Evolutionary conservation across 2,113 vertebrate species (phyloP), one percentile per base, ranked within the genome.

Genomic region (Ceyx margarethae): DNA sequence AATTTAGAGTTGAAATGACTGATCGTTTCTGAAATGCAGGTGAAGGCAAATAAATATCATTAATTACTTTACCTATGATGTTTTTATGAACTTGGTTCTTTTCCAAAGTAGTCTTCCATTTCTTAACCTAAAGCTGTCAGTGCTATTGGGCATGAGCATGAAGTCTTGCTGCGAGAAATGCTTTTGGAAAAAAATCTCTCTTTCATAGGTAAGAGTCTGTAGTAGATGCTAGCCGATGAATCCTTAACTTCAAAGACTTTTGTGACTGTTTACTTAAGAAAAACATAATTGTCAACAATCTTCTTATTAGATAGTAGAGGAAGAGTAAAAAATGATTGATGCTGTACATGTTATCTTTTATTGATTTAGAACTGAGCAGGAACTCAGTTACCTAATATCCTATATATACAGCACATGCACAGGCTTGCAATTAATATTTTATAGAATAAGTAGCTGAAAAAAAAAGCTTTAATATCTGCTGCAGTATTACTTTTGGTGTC

Each of bases 61-160:
- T 1, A 86, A 40, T 72, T 85, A 45, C 19, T 87, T 81, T 86
- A 43, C 14, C 19, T 73, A 4, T 77, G 51, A 48, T 74, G 20
- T 51, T 89, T 79, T 81, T 78, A 31, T 84, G 56, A 88, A 83
- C n/a, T 54, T 84, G 25, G 1, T 74, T 91, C 53, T 85, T 79
- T 82, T 91, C 56, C 71, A 78, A 89, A 85, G 9, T 89, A 60
- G 54, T 82, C n/a, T 79, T 87, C 37, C 11, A 6, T 79, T 98
- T 97, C 98, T 98, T 99, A 97, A 99, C 98, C 69, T 48, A 65
- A 62, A 82, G 15, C 89, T 66, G 77, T 87, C 96, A 99, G 99
- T 2, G 98, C 99, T 79, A 99, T 99, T 95, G 99, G 99, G 42
- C 97, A 99, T 65, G 99, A 99, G 67, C 99, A 99, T 15, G 99